A percentile compares a stretch with the other conserved stretches of the same genome.
Evolutionary conservation across 2,797 vertebrate genomes (phyloP).

Genomic region (Clarias pachynema): DNA sequence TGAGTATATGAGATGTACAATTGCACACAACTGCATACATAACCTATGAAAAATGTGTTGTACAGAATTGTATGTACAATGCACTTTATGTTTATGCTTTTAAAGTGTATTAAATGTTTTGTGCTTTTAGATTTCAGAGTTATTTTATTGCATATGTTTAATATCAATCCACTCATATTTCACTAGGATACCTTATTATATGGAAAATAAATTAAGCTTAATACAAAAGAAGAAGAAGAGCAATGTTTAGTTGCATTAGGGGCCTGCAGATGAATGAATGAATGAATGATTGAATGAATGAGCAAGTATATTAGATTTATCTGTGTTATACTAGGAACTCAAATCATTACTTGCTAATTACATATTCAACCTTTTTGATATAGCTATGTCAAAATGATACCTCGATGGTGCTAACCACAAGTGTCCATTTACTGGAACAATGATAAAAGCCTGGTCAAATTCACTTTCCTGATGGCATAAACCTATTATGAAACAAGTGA

Average conservation of each 20-base stretch:
- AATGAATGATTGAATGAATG: neutral
- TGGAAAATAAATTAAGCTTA: neutral
- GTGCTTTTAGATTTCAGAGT: neutral
- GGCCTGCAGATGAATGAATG: neutral
- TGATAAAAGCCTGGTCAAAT: slow-evolving; percentile 73
- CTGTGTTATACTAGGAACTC: slow-evolving; percentile 55
- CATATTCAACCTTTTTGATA: slow-evolving; percentile 65
- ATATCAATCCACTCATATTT: neutral
- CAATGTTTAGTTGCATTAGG: neutral
- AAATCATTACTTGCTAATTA: slow-evolving; percentile 60
- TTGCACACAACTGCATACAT: slow-evolving; percentile 29
- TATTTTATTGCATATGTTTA: neutral
- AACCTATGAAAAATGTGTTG: slow-evolving; percentile 10
- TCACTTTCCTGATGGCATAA: slow-evolving; percentile 67
- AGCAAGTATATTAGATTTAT: slow-evolving; percentile 7
- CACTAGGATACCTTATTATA: neutral
- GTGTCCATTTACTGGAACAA: slow-evolving; percentile 69
- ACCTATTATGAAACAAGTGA: slow-evolving; percentile 75
- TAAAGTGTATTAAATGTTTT: neutral
- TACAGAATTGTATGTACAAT: slow-evolving; percentile 3
- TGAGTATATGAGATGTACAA: slow-evolving; percentile 50
- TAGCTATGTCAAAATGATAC: slow-evolving; percentile 68
- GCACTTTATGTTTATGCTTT: neutral
- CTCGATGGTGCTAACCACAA: slow-evolving; percentile 67
- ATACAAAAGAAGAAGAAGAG: neutral